Evolutionary conservation across 2,113 vertebrate genomes (phyloP).

Genomic region (Oplegnathus fasciatus): DNA sequence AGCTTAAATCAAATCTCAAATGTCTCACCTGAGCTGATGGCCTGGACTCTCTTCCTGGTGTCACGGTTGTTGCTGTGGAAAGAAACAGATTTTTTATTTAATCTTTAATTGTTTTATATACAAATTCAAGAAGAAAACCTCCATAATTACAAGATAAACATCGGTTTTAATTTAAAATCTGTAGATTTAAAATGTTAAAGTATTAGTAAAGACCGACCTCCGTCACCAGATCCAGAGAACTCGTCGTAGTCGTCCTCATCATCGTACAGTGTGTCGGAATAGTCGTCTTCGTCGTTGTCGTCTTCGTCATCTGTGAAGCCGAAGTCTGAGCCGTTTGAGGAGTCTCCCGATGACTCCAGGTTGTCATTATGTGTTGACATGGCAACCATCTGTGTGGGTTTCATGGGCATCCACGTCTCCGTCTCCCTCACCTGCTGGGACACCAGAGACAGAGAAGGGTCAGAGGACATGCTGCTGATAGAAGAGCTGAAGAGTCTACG

Average conservation of each 20-base stretch:
- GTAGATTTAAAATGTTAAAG: neutral
- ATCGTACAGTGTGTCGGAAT: neutral
- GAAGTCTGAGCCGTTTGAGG: slow-evolving; percentile 69
- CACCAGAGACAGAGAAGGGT: slow-evolving; percentile 19
- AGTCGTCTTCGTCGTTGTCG: slow-evolving; percentile 66
- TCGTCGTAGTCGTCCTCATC: slow-evolving; percentile 71
- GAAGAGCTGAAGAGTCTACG: too few relatives aligned
- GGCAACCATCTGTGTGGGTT: slow-evolving; percentile 49
- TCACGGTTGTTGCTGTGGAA: slow-evolving; percentile 30
- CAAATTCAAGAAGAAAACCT: neutral
- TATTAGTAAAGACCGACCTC: slow-evolving; percentile 69
- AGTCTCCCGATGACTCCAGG: slow-evolving; percentile 75
- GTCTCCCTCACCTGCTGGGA: slow-evolving; percentile 85
- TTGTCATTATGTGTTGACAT: neutral
- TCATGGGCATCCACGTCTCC: slow-evolving; percentile 86
- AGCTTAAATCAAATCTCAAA: neutral
- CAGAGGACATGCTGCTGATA: slow-evolving; percentile 8
- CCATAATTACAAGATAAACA: neutral
- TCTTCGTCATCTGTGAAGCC: slow-evolving; percentile 68
- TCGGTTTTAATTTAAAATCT: neutral
- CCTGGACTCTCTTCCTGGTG: neutral
- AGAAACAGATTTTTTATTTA: slow-evolving; percentile 4
- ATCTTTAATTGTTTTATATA: neutral
- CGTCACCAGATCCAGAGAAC: slow-evolving; percentile 90
- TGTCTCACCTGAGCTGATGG: slow-evolving; percentile 67